Conservation (phyloP, 1,140 invertebrate species). For the Bombus superbus region DNA sequence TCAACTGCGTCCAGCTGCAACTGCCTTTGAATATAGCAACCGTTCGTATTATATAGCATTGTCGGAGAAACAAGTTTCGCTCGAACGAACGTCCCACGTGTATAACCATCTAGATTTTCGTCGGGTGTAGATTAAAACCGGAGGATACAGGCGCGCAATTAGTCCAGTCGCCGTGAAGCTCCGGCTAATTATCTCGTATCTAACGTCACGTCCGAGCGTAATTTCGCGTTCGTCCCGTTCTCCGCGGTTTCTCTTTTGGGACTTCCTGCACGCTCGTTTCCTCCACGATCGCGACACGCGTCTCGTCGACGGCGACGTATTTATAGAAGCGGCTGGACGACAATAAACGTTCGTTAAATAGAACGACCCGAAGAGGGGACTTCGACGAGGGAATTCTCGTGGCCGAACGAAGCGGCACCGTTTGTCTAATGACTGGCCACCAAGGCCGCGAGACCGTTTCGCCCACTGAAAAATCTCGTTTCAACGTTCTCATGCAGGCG, state of each 20-base stretch:
- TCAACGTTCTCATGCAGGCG: background rate
- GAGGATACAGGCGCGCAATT: background rate
- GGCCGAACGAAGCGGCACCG: conserved; percentile 18
- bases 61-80: background rate
- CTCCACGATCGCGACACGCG: conserved; percentile 8
- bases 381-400: conserved; percentile 15
- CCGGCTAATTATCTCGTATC: conserved; percentile 7
- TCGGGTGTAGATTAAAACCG: background rate
- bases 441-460: background rate
- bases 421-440: conserved; percentile 26
- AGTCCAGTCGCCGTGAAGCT: conserved; percentile 8
- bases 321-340: conserved; percentile 44
- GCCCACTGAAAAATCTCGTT: conserved; percentile 12
- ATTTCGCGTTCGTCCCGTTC: background rate
- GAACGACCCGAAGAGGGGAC: conserved; percentile 17
- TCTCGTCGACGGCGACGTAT: conserved; percentile 7
- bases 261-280: conserved; percentile 2
- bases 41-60: background rate
- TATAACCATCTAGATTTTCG: background rate
- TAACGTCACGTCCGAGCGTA: conserved; percentile 14
- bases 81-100: conserved; percentile 1
- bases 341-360: conserved; percentile 47
- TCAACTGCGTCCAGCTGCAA: background rate
- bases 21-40: background rate
- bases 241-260: background rate